Conservation (phyloP, 1,140 invertebrate species). For the Diuraphis noxia region DNA sequence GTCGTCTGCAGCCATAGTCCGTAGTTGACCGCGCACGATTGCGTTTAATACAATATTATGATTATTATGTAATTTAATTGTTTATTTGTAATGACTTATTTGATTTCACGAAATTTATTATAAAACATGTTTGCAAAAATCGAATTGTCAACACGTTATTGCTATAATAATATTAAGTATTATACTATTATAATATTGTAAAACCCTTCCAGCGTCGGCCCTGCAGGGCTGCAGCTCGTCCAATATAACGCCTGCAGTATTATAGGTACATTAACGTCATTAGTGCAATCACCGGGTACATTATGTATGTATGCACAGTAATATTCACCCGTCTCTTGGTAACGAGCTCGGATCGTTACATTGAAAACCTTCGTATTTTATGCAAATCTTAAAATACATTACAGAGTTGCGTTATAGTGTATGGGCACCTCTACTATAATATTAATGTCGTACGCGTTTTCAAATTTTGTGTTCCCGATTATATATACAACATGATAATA, state of each 20-base stretch:
- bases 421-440: not conserved
- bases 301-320: not conserved
- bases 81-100: not conserved
- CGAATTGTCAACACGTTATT: not conserved
- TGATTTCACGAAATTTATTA: not conserved
- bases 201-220: not conserved
- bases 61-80: not conserved
- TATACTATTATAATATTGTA: not conserved
- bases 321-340: not conserved
- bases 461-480: not conserved
- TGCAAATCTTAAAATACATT: conserved; percentile 10
- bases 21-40: no score
- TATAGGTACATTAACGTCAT: not conserved
- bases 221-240: not conserved
- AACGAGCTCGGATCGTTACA: not conserved
- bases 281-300: not conserved
- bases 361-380: not conserved
- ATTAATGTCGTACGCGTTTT: not conserved
- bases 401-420: not conserved
- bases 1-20: not conserved
- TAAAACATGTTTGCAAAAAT: not conserved
- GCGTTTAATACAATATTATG: not conserved
- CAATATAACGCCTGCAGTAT: not conserved
- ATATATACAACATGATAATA: not conserved
- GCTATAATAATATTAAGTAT: not conserved